Base-by-base conservation (phyloP, 2,888 invertebrate genomes). In the Axea sp. region DNA sequence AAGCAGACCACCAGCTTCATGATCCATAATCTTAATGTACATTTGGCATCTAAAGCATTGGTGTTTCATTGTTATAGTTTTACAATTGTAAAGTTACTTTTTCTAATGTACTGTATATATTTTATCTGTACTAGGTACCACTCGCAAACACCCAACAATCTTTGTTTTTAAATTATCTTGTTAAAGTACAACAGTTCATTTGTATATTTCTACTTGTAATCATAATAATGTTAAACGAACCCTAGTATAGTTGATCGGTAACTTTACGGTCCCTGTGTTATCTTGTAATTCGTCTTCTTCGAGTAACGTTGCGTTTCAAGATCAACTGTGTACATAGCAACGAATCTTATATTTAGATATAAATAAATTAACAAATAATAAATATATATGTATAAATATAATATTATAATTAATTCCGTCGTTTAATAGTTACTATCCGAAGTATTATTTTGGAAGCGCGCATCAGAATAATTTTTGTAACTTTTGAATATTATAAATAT, bases 171-270 rank as follows among this genome's bases (percentile, higher is more conserved):
- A 53, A 64, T 72, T 59, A 72, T 62, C 59, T 72, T 65, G 65
- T 65, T 72, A 64, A 59, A 72, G 65, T 72, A 65, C 72, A 72
- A 72, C 26, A 55, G 65, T 72, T 72, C 65, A 72, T 72, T 72
- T 72, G 72, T 72, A 72, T 65, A 65, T 72, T 72, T 65, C 65
- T 72, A 72, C 59, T 57, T 64, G 37, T 72, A 72, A 72, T 26
- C 71, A 33, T 71, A 57, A 57, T 28, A 47, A 73, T 73, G 59
- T 73, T 67, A 73, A 73, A 65, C 24, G 31, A 59, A 49, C 28
- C 55, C 8, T 73, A 65, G 65, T n/a, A 22, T 72, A 71, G 51
- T 43, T 49, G 43, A 57, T 33, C 35, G 26, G 49, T 64, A 57
- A 57, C 9, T 57, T 71, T 51, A 64, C 24, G 33, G 17, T 59